Evolutionary conservation across 1,140 invertebrate genomes (phyloP), one percentile per base, ranked within the genome.

Genomic region (Megalopta genalis): DNA sequence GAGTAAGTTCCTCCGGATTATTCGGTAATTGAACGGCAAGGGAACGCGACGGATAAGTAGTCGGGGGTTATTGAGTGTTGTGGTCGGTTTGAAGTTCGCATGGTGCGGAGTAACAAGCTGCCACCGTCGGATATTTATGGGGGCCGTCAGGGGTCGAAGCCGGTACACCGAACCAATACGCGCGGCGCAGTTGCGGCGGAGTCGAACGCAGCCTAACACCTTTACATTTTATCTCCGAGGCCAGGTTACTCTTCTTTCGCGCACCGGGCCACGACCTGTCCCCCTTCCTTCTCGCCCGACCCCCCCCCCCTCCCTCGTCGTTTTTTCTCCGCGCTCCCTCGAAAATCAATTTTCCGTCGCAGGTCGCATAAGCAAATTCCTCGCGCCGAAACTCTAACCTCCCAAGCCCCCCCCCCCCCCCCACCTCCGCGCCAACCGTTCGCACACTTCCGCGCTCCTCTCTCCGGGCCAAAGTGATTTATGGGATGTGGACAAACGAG

Each of bases 61-160:
- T 42, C 72, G 60, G 80, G 71, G 77, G 77, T 87, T 90, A 90
- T 90, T 84, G 91, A 88, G 86, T 89, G 86, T 89, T 89, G 89
- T 88, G 90, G 87, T 91, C 80, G 87, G 88, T 90, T 90, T 86
- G 87, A 91, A 90, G 90, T 90, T 89, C 81, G 87, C 80, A 85
- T 87, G 85, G 88, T 79, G 82, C 86, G 82, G 88, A 88, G 89
- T 93, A 92, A 93, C 92, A 91, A 92, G 91, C 92, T 92, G 91
- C 89, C 92, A 92, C 83, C 81, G 82, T 77, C 77, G 85, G 85
- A 93, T 91, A 92, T 93, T 92, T 93, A 92, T 91, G 89, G 88
- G 88, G 87, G 88, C 85, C 88, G 83, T 77, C 79, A 87, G 83
- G 88, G 91, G 91, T 91, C 90, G 89, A 84, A 87, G 80, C 74